These are phyloP conservation scores for Brevipalpus yothersi DNA, from an alignment of 1,140 invertebrate species.

Conservation along the genomic window DNA sequence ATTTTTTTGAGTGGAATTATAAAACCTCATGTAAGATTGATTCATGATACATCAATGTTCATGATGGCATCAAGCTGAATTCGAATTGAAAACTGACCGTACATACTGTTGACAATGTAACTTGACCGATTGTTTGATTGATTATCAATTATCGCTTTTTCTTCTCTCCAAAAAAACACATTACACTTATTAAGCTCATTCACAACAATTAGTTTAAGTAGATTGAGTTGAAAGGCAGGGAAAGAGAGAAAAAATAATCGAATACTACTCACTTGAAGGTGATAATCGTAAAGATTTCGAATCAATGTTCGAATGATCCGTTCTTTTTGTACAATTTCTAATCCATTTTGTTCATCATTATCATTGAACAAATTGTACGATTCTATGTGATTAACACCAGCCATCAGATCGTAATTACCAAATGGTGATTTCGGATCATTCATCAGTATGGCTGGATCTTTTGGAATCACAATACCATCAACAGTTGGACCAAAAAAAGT, in stretches of 20 bases:
- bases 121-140: too few species aligned
- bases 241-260: neutral
- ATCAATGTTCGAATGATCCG: conserved; percentile 73
- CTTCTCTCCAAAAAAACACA: too few species aligned
- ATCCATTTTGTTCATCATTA: conserved; percentile 74
- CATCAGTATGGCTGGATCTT: conserved; percentile 14
- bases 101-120: too few species aligned
- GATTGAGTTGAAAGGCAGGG: neutral
- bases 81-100: too few species aligned
- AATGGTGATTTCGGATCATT: conserved; percentile 9
- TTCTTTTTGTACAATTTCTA: conserved; percentile 63
- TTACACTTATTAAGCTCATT: too few species aligned
- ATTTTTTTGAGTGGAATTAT: too few species aligned
- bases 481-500: conserved; percentile 67
- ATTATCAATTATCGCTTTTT: too few species aligned
- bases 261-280: conserved; percentile 10
- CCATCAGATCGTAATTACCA: conserved; percentile 57
- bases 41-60: too few species aligned
- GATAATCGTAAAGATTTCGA: conserved; percentile 29
- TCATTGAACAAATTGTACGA: conserved; percentile 60
- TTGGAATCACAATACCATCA: conserved; percentile 33
- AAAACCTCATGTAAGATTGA: too few species aligned
- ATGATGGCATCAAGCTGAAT: too few species aligned
- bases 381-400: conserved; percentile 75
- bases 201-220: too few species aligned